Evolutionary conservation across 2,888 invertebrate genomes (phyloP), one percentile per base, ranked within the genome.

Genomic region (Tenthredo livida): DNA sequence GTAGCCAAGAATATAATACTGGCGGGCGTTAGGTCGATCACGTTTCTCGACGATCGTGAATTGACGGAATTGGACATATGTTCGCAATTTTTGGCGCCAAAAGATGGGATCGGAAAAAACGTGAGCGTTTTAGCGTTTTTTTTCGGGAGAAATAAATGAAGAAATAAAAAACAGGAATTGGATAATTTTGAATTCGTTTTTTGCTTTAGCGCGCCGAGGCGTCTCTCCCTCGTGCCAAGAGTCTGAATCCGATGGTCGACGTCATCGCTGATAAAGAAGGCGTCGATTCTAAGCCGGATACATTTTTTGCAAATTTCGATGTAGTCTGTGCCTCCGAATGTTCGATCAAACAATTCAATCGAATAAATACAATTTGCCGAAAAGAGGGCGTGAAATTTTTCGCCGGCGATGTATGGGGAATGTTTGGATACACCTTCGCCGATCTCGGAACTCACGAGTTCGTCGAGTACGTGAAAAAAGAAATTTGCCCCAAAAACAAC

Each of bases 1-100:
- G 96, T 98, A 67, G 97, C 98, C 0, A 99, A 99, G 93, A 99
- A 99, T 93, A 96, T 98, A 78, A 96, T 99, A 89, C 94, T 99
- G 40, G 96, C 98, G 37, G 99, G 99, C 77, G 97, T 99, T 0
- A 97, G 98, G 91, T 96, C 97, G 37, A 95, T 99, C 0, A 97
- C 97, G 85, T 94, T 99, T 85, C 94, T 98, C 88, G 99, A 99
- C 93, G 95, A 96, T 91, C 95, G 96, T 86, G 93, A 95, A 85
- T 95, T 97, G 0, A 96, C 96, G 58, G 94, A 95, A 89, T 95
- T 95, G 75, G 98, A 98, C 92, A 94, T 95, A 21, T 95, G 96
- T 88, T 96, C 97, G n/a, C 98, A 99, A 91, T 99, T 99, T 92
- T 94, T 99, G 37, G 94, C 97, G 15, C 95, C 96, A 1, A 95